Evolutionary conservation across 30 jellyfish, hydroid and myxozoan species (phyloP).

Genomic region (Clytia hemisphaerica): DNA sequence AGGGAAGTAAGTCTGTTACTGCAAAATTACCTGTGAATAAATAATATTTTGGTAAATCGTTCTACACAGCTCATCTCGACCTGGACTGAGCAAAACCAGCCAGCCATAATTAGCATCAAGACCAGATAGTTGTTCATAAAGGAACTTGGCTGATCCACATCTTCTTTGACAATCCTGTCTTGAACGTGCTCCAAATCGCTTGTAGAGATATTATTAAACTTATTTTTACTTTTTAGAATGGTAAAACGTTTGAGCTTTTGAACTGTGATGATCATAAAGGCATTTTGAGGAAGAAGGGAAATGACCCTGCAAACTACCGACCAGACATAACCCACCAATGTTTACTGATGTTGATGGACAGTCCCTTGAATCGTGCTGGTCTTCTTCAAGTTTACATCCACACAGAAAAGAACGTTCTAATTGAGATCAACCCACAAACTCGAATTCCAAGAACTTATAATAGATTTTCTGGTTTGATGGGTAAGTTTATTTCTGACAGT

Average conservation of each 20-base stretch:
- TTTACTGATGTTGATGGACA: slow-evolving; percentile 85
- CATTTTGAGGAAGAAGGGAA: slow-evolving; percentile 61
- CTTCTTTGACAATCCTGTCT: too few species aligned
- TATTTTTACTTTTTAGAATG: slow-evolving; percentile 40
- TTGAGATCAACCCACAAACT: slow-evolving; percentile 93
- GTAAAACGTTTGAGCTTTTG: slow-evolving; percentile 73
- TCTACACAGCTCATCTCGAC: too few species aligned
- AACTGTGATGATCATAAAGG: slow-evolving; percentile 88
- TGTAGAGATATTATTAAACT: too few species aligned
- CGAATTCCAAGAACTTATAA: slow-evolving; percentile 90
- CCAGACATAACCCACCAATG: slow-evolving; percentile 96
- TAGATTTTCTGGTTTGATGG: slow-evolving; percentile 92
- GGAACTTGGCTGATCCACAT: too few species aligned
- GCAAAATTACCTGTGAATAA: too few species aligned
- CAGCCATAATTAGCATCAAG: too few species aligned
- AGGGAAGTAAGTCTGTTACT: too few species aligned
- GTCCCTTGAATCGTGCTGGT: slow-evolving; percentile 97
- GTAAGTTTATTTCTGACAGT: slow-evolving; percentile 11
- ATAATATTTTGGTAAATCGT: too few species aligned
- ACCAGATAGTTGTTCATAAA: too few species aligned
- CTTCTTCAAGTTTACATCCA: slow-evolving; percentile 87
- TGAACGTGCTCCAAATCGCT: too few species aligned
- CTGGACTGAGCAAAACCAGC: too few species aligned
- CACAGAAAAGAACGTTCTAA: slow-evolving; percentile 73
- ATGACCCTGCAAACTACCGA: slow-evolving; percentile 62